These are phyloP conservation scores for Mechanitis messenoides DNA, from an alignment of 2,888 invertebrate genomes.

Conservation along the genomic window DNA sequence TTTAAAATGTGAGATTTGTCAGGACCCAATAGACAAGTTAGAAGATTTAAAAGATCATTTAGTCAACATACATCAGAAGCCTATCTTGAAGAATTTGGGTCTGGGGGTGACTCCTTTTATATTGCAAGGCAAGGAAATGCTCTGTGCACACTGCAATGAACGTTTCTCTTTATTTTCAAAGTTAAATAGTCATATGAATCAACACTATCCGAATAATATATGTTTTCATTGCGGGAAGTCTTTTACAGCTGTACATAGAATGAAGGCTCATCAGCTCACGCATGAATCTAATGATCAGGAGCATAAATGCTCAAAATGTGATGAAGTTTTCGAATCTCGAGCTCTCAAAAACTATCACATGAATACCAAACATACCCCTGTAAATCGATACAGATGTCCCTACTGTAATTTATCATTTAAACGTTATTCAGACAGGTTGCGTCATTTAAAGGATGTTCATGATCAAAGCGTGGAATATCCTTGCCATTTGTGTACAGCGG, in stretches of 20 bases:
- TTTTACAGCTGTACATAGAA: constrained; percentile 48
- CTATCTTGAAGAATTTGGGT: constrained; percentile 42
- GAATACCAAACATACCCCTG: constrained; percentile 42
- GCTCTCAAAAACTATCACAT: constrained; percentile 48
- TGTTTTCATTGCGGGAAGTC: constrained; percentile 63
- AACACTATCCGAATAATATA: constrained; percentile 62
- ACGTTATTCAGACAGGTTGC: constrained; percentile 49
- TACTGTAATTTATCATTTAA: constrained; percentile 57
- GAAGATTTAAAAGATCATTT: constrained; percentile 53
- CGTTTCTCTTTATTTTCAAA: constrained; percentile 54
- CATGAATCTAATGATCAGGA: constrained; percentile 40
- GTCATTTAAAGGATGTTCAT: constrained; percentile 48
- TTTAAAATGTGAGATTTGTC: constrained; percentile 55
- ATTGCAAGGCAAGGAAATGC: constrained; percentile 42
- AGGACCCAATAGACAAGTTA: constrained; percentile 37
- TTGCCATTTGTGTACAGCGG: constrained; percentile 55
- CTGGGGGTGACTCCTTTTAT: constrained; percentile 57
- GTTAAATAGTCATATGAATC: constrained; percentile 60
- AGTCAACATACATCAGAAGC: constrained; percentile 45
- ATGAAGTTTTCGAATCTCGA: constrained; percentile 44
- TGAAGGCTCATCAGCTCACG: constrained; percentile 51
- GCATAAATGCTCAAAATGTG: constrained; percentile 53
- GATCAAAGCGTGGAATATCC: constrained; percentile 54
- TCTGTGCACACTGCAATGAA: constrained; percentile 51
- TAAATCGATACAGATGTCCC: constrained; percentile 47